Conservation (phyloP, 2,113 vertebrate species). For the Corynorhinus townsendii region DNA sequence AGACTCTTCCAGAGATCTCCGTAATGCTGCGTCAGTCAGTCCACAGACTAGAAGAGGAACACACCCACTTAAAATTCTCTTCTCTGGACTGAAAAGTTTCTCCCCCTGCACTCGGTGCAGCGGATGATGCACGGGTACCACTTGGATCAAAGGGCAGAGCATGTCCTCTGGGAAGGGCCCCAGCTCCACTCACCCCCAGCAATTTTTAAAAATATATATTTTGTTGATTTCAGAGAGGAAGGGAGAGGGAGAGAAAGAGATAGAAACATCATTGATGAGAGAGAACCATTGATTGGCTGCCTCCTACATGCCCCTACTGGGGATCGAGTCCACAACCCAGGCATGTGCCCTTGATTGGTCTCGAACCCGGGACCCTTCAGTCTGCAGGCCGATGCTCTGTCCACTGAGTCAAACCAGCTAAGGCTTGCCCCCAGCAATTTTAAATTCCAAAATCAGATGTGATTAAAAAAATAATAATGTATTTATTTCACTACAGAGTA, state of each 20-base stretch:
- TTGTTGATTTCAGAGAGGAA: too few relatives aligned
- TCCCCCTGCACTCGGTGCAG: too few relatives aligned
- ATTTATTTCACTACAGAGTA: not conserved
- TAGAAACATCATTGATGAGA: too few relatives aligned
- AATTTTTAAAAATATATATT: not conserved
- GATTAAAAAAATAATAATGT: not conserved
- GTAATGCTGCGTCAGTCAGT: not conserved
- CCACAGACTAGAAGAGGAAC: not conserved
- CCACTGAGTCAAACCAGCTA: too few relatives aligned
- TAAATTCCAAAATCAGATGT: not conserved
- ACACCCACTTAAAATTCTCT: not conserved
- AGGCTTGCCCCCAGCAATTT: not conserved
- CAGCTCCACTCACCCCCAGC: not conserved
- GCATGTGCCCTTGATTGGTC: too few relatives aligned
- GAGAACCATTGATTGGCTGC: too few relatives aligned
- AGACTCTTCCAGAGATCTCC: not conserved
- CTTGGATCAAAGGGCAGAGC: not conserved
- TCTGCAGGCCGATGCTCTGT: too few relatives aligned
- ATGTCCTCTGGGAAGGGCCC: not conserved
- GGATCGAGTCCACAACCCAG: too few relatives aligned
- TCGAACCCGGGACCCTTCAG: too few relatives aligned
- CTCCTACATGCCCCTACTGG: too few relatives aligned
- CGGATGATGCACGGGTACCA: not conserved
- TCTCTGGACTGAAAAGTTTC: not conserved
- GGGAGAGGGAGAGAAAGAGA: too few relatives aligned